phyloP scores from a whole-genome alignment of 2,797 vertebrate genomes.

The Propithecus perrieri region DNA sequence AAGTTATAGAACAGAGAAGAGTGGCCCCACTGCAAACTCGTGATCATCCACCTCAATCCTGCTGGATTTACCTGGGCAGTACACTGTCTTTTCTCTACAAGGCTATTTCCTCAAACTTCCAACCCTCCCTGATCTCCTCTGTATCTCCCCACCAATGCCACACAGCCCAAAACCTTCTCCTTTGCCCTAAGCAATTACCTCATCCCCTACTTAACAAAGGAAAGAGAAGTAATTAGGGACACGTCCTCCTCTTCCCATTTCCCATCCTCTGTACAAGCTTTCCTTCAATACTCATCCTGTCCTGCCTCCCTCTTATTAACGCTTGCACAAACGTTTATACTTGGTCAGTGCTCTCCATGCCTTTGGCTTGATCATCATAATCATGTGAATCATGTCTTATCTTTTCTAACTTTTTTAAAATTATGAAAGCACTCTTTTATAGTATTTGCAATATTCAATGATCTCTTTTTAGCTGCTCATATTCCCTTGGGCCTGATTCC shows the following conservation, averaged over 20 bases:
- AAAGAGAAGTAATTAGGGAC: background rate
- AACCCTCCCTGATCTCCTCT: background rate
- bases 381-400: background rate
- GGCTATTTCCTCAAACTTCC: background rate
- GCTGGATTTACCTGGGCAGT: background rate
- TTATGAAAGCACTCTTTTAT: background rate
- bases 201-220: background rate
- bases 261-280: background rate
- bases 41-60: background rate
- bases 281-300: too few species aligned
- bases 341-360: background rate
- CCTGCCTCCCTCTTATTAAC: background rate
- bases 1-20: background rate
- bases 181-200: background rate
- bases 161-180: background rate
- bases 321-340: background rate
- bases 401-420: background rate
- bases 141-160: background rate
- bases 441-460: background rate
- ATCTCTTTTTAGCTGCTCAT: background rate
- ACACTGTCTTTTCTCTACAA: background rate
- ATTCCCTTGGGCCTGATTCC: background rate
- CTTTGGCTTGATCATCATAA: background rate
- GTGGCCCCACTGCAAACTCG: background rate
- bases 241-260: background rate